Conservation (phyloP, 2,113 vertebrate genomes). For the Boulengeromyrus knoepffleri region DNA sequence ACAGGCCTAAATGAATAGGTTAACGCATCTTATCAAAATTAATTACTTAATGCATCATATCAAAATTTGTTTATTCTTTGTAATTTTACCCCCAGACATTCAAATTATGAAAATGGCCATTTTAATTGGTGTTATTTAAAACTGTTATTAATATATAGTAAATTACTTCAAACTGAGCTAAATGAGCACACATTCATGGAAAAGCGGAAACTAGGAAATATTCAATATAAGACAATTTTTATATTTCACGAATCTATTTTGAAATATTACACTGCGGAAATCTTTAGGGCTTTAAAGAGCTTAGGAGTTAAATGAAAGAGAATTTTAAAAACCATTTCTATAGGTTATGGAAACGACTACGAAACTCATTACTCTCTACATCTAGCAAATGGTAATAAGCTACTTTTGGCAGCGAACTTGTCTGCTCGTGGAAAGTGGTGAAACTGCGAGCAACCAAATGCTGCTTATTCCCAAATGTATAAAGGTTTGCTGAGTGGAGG, state of each 20-base stretch:
- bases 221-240: neutral
- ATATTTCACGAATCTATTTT: slow-evolving; percentile 1
- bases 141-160: neutral
- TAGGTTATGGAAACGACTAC: neutral
- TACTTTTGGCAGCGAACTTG: neutral
- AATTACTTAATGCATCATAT: neutral
- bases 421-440: neutral
- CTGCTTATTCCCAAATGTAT: neutral
- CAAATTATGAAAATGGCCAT: neutral
- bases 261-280: neutral
- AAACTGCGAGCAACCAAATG: neutral
- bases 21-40: neutral
- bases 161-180: neutral
- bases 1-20: neutral
- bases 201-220: neutral
- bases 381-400: neutral
- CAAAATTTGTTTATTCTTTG: neutral
- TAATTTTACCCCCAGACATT: slow-evolving; percentile 6
- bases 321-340: slow-evolving; percentile 9
- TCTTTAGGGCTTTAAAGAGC: slow-evolving; percentile 4
- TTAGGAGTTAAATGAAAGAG: neutral
- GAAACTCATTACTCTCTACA: neutral
- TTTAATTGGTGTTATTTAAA: slow-evolving; percentile 4
- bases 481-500: neutral
- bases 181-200: neutral